These are phyloP conservation scores for Hirtodrosophila cameraria DNA, from an alignment of 2,888 invertebrate genomes.

Conservation along the genomic window DNA sequence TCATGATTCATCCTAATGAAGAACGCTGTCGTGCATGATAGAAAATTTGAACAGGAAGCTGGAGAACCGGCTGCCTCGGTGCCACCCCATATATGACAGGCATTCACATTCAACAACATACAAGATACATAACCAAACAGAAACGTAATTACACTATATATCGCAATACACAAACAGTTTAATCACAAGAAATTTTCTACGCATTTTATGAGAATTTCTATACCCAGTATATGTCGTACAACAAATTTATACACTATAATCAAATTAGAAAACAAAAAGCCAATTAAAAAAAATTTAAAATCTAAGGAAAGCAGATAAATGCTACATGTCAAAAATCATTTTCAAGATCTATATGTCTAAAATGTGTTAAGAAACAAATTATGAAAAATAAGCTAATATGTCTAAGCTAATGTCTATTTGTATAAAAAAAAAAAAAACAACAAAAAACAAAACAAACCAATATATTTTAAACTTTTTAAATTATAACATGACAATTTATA, in stretches of 20 bases:
- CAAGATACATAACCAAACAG: conserved; percentile 13
- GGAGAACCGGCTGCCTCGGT: conserved; percentile 14
- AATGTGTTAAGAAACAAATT: conserved; percentile 64
- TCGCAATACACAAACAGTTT: conserved; percentile 34
- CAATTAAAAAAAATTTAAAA: conserved; percentile 36
- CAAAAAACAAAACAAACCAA: conserved; percentile 40
- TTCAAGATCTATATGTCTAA: conserved; percentile 62
- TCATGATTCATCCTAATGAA: conserved; percentile 83
- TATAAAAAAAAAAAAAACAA: conserved; percentile 52
- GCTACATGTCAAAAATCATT: conserved; percentile 37
- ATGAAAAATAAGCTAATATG: conserved; percentile 54
- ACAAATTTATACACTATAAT: conserved; percentile 24
- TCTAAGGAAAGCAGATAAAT: conserved; percentile 32
- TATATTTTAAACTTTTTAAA: conserved; percentile 66
- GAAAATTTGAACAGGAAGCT: conserved; percentile 52
- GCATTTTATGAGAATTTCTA: conserved; percentile 54
- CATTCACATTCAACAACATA: conserved; percentile 18
- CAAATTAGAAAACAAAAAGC: conserved; percentile 23
- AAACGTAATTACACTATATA: conserved; percentile 26
- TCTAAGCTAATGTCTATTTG: conserved; percentile 69
- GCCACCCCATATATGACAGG: conserved; percentile 26
- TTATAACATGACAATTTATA: too few species aligned
- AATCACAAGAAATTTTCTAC: conserved; percentile 42
- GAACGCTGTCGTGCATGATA: conserved; percentile 70
- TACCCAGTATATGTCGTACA: conserved; percentile 51